Evolutionary conservation across 2,888 invertebrate genomes (phyloP).

Genomic region (Ditylenchus weischeri): DNA sequence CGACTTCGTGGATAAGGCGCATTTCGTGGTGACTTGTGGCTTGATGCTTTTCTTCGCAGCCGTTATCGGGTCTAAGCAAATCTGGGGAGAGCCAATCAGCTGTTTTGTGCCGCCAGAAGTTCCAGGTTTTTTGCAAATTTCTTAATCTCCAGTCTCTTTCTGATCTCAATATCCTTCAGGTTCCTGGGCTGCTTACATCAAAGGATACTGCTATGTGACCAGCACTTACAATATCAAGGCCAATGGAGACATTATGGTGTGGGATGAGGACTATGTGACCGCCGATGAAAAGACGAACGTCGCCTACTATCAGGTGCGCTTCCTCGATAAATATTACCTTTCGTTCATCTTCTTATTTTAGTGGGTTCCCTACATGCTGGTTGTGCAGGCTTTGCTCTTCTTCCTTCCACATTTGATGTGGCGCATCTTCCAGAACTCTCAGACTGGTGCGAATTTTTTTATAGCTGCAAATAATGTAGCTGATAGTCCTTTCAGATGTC

Average conservation of each 20-base stretch:
- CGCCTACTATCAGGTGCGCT: no score
- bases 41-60: slow-evolving; percentile 48
- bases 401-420: slow-evolving; percentile 51
- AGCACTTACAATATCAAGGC: slow-evolving; percentile 45
- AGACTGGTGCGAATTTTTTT: no score
- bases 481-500: slow-evolving; percentile 22
- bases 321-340: no score
- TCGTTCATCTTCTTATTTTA: slow-evolving; percentile 26
- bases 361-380: slow-evolving; percentile 53
- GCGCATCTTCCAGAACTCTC: slow-evolving; percentile 43
- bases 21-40: slow-evolving; percentile 47
- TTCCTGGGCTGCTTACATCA: slow-evolving; percentile 20
- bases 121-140: slow-evolving; percentile 20
- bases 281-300: no score
- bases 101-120: slow-evolving; percentile 32
- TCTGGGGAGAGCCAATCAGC: slow-evolving; percentile 43
- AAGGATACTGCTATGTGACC: slow-evolving; percentile 50
- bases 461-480: no score
- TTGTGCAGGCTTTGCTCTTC: slow-evolving; percentile 51
- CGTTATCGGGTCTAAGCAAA: slow-evolving; percentile 51
- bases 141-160: slow-evolving; percentile 19
- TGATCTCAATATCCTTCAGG: slow-evolving; percentile 3
- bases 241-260: no score
- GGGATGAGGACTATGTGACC: no score
- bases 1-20: slow-evolving; percentile 49